phyloP scores from a whole-genome alignment of 2,888 invertebrate genomes.

The Volucella inflata region DNA sequence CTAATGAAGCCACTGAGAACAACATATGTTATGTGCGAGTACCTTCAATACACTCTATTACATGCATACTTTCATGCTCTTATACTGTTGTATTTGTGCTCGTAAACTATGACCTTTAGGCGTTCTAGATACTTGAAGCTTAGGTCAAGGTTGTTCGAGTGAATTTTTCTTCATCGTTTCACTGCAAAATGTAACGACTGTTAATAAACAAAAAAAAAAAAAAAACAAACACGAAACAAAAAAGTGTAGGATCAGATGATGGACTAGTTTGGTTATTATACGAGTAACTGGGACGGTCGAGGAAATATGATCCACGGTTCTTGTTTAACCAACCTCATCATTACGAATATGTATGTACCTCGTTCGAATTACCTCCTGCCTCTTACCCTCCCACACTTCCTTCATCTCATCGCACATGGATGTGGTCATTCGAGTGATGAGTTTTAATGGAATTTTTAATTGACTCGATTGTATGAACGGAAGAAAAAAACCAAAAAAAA shows the following conservation, averaged over 20 bases:
- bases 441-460: constrained; percentile 69
- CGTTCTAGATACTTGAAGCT: constrained; percentile 34
- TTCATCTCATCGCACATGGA: constrained; percentile 7
- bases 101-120: constrained; percentile 34
- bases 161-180: neutral
- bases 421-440: constrained; percentile 59
- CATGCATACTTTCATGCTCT: too few relatives aligned
- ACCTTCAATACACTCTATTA: neutral
- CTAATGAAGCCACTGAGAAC: constrained; percentile 27
- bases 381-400: neutral
- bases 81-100: too few relatives aligned
- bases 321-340: too few relatives aligned
- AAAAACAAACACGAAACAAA: too few relatives aligned
- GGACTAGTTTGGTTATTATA: constrained; percentile 17
- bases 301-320: constrained; percentile 26
- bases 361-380: constrained; percentile 27
- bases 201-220: neutral
- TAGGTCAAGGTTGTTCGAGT: constrained; percentile 60
- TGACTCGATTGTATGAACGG: constrained; percentile 34
- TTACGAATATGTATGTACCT: too few relatives aligned
- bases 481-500: constrained; percentile 6
- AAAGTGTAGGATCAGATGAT: neutral
- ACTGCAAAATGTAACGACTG: constrained; percentile 33
- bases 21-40: constrained; percentile 17
- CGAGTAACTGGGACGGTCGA: constrained; percentile 16